Conservation (phyloP, 2,113 vertebrate genomes). For the Toxotes jaculatrix region DNA sequence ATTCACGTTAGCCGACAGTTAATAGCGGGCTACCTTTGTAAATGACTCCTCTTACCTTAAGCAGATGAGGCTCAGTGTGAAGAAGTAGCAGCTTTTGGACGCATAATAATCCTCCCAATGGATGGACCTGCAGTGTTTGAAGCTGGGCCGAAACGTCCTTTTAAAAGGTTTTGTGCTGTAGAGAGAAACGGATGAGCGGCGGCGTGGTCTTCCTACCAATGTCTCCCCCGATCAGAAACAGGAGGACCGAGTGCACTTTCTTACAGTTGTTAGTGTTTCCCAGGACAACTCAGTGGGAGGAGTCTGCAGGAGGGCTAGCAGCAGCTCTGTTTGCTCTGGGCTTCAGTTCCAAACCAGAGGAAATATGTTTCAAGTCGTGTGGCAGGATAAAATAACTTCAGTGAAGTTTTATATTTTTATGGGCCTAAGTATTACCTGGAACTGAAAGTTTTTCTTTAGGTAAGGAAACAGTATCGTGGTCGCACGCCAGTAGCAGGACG, state of each 20-base stretch:
- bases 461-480: not conserved
- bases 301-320: conserved; percentile 40
- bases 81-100: conserved; percentile 44
- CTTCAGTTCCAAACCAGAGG: not conserved
- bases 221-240: not conserved
- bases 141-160: conserved; percentile 2
- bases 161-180: not conserved
- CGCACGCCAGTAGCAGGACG: not conserved
- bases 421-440: no score
- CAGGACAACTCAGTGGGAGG: conserved; percentile 78
- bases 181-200: not conserved
- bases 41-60: conserved; percentile 67
- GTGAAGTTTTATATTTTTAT: not conserved
- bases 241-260: conserved; percentile 53
- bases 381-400: not conserved
- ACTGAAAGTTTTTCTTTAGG: not conserved
- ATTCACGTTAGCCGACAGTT: not conserved
- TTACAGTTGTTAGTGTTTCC: conserved; percentile 80
- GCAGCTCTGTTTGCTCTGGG: conserved; percentile 4
- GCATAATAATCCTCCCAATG: conserved; percentile 68
- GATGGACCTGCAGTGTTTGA: not conserved
- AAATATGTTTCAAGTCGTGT: not conserved
- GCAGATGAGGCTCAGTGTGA: conserved; percentile 62
- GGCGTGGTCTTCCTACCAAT: not conserved
- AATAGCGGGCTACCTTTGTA: not conserved